Percentiles rank a stretch among this genome's conserved stretches.
phyloP scores from a whole-genome alignment of 2,113 vertebrate species.

The Strigops habroptila region DNA sequence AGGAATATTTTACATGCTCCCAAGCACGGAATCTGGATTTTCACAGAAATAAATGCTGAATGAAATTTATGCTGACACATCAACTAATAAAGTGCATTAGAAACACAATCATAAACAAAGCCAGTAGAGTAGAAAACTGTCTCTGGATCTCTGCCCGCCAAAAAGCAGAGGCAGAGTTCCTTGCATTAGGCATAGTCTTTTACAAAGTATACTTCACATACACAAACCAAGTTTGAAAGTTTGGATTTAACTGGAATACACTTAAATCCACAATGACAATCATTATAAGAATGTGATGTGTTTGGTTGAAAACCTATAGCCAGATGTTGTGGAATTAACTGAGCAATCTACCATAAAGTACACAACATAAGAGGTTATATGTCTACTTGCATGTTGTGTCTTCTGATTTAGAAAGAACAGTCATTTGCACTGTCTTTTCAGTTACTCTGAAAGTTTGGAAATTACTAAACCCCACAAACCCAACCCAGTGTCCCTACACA shows the following conservation, averaged over 20 bases:
- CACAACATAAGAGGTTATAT: neutral
- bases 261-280: neutral
- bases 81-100: neutral
- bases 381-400: neutral
- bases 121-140: neutral
- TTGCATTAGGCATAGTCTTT: neutral
- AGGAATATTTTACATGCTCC: neutral
- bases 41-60: neutral
- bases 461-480: neutral
- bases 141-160: neutral
- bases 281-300: neutral
- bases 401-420: neutral
- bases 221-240: neutral
- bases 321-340: neutral
- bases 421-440: neutral
- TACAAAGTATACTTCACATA: neutral
- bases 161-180: neutral
- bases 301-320: neutral
- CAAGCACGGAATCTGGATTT: neutral
- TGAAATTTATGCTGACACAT: neutral
- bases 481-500: neutral
- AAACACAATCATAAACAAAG: neutral
- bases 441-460: neutral
- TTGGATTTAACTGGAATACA: neutral
- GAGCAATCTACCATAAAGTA: neutral